Percentiles rank a stretch among this genome's conserved stretches.
phyloP scores from a whole-genome alignment of 2,797 vertebrate genomes.

The Masticophis lateralis region DNA sequence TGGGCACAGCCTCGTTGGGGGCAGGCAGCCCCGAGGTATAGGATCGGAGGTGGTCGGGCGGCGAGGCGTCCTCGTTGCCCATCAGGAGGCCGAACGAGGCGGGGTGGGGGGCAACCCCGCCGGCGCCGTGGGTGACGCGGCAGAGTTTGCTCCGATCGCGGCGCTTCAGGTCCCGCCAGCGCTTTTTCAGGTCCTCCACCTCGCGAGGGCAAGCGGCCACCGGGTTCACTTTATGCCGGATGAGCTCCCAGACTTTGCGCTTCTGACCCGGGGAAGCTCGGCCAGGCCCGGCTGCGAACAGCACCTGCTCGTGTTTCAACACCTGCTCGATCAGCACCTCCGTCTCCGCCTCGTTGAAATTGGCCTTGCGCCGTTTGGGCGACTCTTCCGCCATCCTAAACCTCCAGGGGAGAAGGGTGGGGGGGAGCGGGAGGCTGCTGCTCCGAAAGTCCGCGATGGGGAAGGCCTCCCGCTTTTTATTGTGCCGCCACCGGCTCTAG shows the following conservation, averaged over 20 bases:
- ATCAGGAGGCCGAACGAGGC: constrained; percentile 48
- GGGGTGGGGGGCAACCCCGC: constrained; percentile 21
- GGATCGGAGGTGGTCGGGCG: constrained; percentile 34
- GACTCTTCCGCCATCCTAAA: constrained; percentile 60
- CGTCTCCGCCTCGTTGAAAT: constrained; percentile 67
- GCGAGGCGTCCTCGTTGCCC: constrained; percentile 17
- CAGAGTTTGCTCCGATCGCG: constrained; percentile 64
- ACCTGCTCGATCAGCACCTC: constrained; percentile 67
- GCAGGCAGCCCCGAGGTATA: constrained; percentile 35
- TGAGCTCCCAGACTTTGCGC: constrained; percentile 62
- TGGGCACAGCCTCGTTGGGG: constrained; percentile 49
- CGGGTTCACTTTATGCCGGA: constrained; percentile 50
- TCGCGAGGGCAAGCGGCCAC: constrained; percentile 60
- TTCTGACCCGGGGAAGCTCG: constrained; percentile 58
- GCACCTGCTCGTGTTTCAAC: constrained; percentile 63
- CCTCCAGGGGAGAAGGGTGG: not conserved
- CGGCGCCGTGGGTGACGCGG: constrained; percentile 41
- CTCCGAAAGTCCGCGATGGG: not conserved
- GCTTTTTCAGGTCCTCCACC: constrained; percentile 65
- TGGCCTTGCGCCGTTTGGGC: constrained; percentile 64
- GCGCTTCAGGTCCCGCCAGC: constrained; percentile 64
- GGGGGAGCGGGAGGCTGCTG: not conserved
- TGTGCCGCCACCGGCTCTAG: constrained; percentile 4
- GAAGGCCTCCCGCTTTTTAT: not conserved
- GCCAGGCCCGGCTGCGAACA: constrained; percentile 44